phyloP scores from a whole-genome alignment of 2,113 vertebrate species.

The Tychaedon coryphoeus region DNA sequence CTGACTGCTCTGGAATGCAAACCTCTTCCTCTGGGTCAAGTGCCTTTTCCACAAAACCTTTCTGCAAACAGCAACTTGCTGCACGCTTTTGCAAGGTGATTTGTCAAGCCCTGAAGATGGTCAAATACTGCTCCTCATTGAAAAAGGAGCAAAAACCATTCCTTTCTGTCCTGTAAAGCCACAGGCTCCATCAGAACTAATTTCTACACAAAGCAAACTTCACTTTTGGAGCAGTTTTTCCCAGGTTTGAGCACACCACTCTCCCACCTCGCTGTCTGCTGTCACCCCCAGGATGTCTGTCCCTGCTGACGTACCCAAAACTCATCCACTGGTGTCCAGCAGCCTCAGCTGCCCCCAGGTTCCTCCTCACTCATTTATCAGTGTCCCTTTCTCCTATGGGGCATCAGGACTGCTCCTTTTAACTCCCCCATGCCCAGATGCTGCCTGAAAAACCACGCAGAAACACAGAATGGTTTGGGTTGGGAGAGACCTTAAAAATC shows the following conservation, averaged over 20 bases:
- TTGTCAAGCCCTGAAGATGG: not conserved
- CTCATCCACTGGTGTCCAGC: not conserved
- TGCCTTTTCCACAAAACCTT: not conserved
- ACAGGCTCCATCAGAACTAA: rapidly evolving
- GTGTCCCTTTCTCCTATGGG: not conserved
- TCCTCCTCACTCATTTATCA: not conserved
- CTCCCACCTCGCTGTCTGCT: not conserved
- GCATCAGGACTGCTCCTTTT: not conserved
- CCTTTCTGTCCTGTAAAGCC: not conserved
- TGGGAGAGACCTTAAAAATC: too few species aligned
- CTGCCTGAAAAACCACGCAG: too few species aligned
- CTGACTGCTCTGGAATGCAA: not conserved
- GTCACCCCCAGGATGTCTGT: not conserved
- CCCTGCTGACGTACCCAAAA: not conserved
- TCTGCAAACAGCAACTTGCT: not conserved
- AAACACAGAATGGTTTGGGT: not conserved
- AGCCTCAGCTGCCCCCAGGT: not conserved
- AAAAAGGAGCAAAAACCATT: rapidly evolving
- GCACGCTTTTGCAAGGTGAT: not conserved
- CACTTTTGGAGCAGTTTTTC: not conserved
- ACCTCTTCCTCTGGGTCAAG: not conserved
- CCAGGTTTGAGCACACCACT: rapidly evolving
- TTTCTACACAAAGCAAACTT: not conserved
- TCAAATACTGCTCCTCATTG: not conserved
- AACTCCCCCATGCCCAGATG: not conserved